These are phyloP conservation scores for Catajapyx aquilonaris DNA, from an alignment of 1,140 invertebrate genomes.

Conservation along the genomic window DNA sequence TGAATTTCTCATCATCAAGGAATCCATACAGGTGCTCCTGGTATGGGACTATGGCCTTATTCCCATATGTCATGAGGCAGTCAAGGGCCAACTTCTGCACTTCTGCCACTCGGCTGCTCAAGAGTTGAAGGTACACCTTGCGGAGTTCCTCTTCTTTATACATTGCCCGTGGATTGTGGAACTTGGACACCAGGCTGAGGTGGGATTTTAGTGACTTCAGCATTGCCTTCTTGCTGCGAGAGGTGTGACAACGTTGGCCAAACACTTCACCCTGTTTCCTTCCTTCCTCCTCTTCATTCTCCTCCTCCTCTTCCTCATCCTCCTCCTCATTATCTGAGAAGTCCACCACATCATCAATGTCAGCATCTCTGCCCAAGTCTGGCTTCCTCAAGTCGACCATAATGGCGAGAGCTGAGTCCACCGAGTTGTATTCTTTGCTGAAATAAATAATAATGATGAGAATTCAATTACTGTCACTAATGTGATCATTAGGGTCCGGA, in stretches of 20 bases:
- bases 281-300: constrained; percentile 7
- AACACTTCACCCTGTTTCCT: constrained; percentile 16
- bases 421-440: too few relatives aligned
- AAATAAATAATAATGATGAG: too few relatives aligned
- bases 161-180: constrained; percentile 58
- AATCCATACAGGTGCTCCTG: constrained; percentile 48
- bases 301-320: constrained; percentile 17
- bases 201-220: constrained; percentile 41
- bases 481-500: too few relatives aligned
- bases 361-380: too few relatives aligned
- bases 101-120: constrained; percentile 49
- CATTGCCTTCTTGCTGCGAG: background rate
- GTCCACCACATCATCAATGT: constrained; percentile 13
- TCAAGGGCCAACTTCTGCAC: constrained; percentile 68
- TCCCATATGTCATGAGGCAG: constrained; percentile 65
- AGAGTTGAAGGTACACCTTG: constrained; percentile 50
- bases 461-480: too few relatives aligned
- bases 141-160: constrained; percentile 49
- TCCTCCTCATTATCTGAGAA: constrained; percentile 14
- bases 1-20: constrained; percentile 70
- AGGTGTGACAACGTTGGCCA: constrained; percentile 16
- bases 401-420: too few relatives aligned
- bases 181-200: constrained; percentile 51
- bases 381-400: too few relatives aligned
- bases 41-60: constrained; percentile 51